Evolutionary conservation across 1,140 invertebrate genomes (phyloP).

Genomic region (Diplogasteroides magnus): DNA sequence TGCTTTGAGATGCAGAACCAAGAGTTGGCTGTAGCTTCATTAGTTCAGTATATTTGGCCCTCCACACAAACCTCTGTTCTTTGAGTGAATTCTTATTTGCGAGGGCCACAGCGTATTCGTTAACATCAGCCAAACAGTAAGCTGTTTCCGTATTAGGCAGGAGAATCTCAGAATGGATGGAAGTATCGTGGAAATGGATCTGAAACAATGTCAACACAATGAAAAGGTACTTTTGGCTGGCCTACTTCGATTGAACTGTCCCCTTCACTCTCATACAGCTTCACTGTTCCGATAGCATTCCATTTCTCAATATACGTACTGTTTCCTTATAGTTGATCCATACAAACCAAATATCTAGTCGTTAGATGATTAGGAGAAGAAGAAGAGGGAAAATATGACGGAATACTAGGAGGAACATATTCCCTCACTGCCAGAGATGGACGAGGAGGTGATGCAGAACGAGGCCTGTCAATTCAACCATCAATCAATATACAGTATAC

Average conservation of each 20-base stretch:
- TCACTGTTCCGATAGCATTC: constrained; percentile 9
- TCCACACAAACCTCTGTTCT: not conserved
- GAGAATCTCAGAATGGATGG: constrained; percentile 12
- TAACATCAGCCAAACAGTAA: constrained; percentile 6
- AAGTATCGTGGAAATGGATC: constrained; percentile 12
- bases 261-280: constrained; percentile 1
- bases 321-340: not conserved
- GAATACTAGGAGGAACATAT: constrained; percentile 10
- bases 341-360: constrained; percentile 4
- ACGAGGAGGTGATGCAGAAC: too few species aligned
- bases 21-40: not conserved
- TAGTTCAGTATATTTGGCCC: too few species aligned
- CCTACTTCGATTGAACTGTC: constrained; percentile 3
- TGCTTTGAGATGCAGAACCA: not conserved
- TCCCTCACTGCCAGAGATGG: not conserved
- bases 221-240: not conserved
- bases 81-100: constrained; percentile 3
- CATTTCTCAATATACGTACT: constrained; percentile 7
- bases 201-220: not conserved
- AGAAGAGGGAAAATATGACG: constrained; percentile 4
- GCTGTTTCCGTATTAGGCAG: constrained; percentile 2
- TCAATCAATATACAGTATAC: too few species aligned
- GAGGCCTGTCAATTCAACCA: too few species aligned
- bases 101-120: constrained; percentile 7
- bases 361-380: constrained; percentile 1